phyloP scores from a whole-genome alignment of 1,140 invertebrate genomes.

The Bacillus rossius region DNA sequence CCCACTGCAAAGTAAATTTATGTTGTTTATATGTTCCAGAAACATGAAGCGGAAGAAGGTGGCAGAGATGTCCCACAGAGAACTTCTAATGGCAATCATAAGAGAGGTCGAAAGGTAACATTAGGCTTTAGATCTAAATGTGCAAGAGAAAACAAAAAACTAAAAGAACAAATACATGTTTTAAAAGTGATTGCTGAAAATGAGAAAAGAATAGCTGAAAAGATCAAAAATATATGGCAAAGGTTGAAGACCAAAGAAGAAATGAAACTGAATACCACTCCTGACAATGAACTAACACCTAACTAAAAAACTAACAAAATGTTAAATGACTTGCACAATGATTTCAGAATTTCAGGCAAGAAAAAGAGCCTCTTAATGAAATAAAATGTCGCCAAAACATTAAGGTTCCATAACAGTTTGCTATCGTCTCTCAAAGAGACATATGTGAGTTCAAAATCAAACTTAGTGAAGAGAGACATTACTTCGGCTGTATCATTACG shows the following conservation, averaged over 20 bases:
- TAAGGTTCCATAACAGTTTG: background rate
- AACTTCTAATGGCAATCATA: background rate
- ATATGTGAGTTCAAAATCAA: background rate
- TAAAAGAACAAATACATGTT: background rate
- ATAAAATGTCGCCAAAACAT: background rate
- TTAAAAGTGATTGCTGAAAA: background rate
- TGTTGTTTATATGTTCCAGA: background rate
- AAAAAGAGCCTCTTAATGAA: background rate
- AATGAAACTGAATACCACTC: background rate
- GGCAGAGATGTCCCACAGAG: background rate
- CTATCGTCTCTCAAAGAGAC: background rate
- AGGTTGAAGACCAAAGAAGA: background rate
- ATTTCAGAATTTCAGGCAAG: no score
- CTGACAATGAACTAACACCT: background rate
- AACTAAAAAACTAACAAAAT: background rate
- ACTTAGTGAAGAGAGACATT: background rate
- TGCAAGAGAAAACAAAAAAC: slow-evolving; percentile 2
- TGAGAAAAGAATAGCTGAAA: background rate
- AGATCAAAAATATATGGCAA: background rate
- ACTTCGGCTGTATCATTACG: background rate
- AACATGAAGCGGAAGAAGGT: background rate
- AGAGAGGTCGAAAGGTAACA: background rate
- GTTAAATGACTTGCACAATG: background rate
- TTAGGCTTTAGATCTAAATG: background rate
- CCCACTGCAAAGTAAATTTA: background rate